These are phyloP conservation scores for Drosophila ustulata DNA, from an alignment of 2,888 invertebrate genomes.

Conservation along the genomic window DNA sequence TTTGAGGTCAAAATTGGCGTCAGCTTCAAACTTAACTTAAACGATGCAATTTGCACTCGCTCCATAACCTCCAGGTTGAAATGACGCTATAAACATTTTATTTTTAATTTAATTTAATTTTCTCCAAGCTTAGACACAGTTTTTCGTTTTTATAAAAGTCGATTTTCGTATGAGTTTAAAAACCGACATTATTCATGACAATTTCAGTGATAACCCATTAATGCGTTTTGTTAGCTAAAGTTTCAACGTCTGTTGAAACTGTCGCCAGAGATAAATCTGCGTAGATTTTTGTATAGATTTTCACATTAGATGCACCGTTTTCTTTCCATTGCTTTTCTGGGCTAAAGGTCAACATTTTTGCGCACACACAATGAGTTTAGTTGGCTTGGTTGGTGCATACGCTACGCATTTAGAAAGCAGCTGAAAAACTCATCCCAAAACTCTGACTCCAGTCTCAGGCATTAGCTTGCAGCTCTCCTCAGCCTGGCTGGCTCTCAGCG, in stretches of 20 bases:
- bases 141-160: neutral
- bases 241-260: conserved; percentile 59
- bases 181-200: conserved; percentile 10
- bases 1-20: conserved; percentile 56
- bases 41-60: conserved; percentile 34
- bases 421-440: conserved; percentile 40
- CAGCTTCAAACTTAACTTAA: conserved; percentile 39
- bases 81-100: conserved; percentile 14
- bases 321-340: conserved; percentile 53
- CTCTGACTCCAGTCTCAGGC: conserved; percentile 34
- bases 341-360: conserved; percentile 70
- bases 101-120: neutral
- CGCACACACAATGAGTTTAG: conserved; percentile 33
- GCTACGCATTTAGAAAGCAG: conserved; percentile 75
- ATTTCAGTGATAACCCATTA: conserved; percentile 24
- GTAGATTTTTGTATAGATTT: conserved; percentile 59
- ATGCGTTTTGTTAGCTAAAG: conserved; percentile 35
- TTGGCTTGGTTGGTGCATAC: conserved; percentile 34
- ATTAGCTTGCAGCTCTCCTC: conserved; percentile 36
- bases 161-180: conserved; percentile 6
- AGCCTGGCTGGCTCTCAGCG: conserved; percentile 27
- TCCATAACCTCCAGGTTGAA: neutral
- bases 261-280: conserved; percentile 70
- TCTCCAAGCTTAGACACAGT: neutral
- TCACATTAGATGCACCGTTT: conserved; percentile 49